A percentile compares a stretch with the other conserved stretches of the same genome.
These are phyloP conservation scores for Sinopyrophorus schimmeli DNA, from an alignment of 2,888 invertebrate genomes.

Conservation along the genomic window DNA sequence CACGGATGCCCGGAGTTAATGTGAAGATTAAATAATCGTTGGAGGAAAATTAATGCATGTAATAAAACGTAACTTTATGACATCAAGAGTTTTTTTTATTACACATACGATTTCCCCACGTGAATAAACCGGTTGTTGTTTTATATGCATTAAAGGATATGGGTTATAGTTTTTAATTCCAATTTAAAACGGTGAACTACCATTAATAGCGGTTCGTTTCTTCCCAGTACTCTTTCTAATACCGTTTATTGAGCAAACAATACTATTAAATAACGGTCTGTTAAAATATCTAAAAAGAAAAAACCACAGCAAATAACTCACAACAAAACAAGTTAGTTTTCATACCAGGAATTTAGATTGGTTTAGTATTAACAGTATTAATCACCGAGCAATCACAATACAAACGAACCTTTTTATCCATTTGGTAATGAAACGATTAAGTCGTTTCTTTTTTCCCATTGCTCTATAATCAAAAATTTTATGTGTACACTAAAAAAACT, in stretches of 20 bases:
- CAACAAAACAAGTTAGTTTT: no score
- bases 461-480: slow-evolving; percentile 10
- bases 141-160: background rate
- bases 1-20: no score
- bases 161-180: background rate
- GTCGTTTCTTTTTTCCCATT: slow-evolving; percentile 53
- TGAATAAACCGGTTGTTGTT: background rate
- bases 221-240: background rate
- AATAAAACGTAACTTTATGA: background rate
- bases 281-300: background rate
- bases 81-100: background rate
- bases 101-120: slow-evolving; percentile 2
- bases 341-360: no score
- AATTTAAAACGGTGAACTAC: slow-evolving; percentile 4
- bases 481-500: background rate
- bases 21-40: no score
- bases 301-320: background rate
- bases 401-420: slow-evolving; percentile 54
- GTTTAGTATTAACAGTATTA: slow-evolving; percentile 15
- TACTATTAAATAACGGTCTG: background rate
- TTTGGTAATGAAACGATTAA: slow-evolving; percentile 52
- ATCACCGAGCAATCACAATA: slow-evolving; percentile 6
- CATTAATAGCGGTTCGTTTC: slow-evolving; percentile 2
- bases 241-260: background rate
- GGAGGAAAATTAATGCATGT: no score